Conservation (phyloP, 1,140 invertebrate species). For the Dinothrombium tinctorium region DNA sequence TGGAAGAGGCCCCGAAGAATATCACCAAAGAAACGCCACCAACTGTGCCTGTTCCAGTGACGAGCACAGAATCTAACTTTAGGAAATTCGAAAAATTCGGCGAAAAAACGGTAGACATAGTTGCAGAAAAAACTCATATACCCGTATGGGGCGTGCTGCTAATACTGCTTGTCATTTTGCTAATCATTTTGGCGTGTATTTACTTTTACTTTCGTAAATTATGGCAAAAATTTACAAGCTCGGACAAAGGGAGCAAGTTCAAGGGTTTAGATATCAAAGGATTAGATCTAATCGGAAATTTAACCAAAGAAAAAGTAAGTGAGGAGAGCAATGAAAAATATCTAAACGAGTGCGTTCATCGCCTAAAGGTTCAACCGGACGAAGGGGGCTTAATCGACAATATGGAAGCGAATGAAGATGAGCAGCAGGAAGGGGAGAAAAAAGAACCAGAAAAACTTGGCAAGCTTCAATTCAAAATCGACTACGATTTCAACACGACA, state of each 20-base stretch:
- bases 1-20: no score
- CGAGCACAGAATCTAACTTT: no score
- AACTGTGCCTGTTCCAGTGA: no score
- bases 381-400: constrained; percentile 91
- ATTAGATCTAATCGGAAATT: constrained; percentile 75
- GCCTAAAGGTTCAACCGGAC: constrained; percentile 81
- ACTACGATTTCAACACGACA: constrained; percentile 98
- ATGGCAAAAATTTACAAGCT: constrained; percentile 73
- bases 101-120: background rate
- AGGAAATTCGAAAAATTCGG: no score
- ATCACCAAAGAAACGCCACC: no score
- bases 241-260: constrained; percentile 82
- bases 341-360: background rate
- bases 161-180: constrained; percentile 38
- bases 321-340: background rate
- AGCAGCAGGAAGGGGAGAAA: constrained; percentile 70
- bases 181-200: constrained; percentile 62
- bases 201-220: constrained; percentile 85
- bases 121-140: constrained; percentile 37
- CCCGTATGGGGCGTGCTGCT: constrained; percentile 43
- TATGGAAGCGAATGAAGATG: constrained; percentile 69
- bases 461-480: constrained; percentile 85
- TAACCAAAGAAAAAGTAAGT: constrained; percentile 90
- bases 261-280: constrained; percentile 91
- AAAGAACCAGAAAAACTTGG: constrained; percentile 86